A percentile compares a stretch with the other conserved stretches of the same genome.
These are phyloP conservation scores for Antidorcas marsupialis DNA, from an alignment of 2,113 vertebrate genomes.

Conservation along the genomic window DNA sequence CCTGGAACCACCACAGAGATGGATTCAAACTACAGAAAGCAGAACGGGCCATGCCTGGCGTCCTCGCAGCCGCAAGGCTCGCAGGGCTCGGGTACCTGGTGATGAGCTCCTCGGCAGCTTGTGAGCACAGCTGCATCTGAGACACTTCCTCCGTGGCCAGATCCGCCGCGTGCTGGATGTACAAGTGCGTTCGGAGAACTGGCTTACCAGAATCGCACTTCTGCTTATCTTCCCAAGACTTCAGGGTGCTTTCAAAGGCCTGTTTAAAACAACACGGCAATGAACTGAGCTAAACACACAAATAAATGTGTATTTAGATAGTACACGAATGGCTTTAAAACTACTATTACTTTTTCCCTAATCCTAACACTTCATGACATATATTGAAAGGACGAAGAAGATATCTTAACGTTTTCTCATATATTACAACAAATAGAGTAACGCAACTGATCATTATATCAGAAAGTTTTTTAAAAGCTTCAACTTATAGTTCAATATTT, in stretches of 20 bases:
- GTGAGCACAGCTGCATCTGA: constrained; percentile 91
- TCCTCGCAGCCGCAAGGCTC: accelerated
- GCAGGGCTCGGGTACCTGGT: constrained; percentile 83
- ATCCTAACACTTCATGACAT: not conserved
- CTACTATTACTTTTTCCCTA: not conserved
- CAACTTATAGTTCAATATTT: not conserved
- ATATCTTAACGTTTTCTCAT: not conserved
- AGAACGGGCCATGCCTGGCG: not conserved
- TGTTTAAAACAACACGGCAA: constrained; percentile 67
- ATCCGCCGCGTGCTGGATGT: constrained; percentile 92
- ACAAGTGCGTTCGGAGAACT: constrained; percentile 91
- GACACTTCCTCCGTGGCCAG: constrained; percentile 90
- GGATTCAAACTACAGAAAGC: not conserved
- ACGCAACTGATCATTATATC: not conserved
- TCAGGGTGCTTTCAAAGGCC: constrained; percentile 97
- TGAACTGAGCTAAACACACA: not conserved
- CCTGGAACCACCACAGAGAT: not conserved
- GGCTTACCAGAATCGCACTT: constrained; percentile 91
- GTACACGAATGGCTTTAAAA: not conserved
- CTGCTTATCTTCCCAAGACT: constrained; percentile 98
- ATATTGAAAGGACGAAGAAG: not conserved
- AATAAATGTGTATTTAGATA: not conserved
- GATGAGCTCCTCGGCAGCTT: constrained; percentile 95
- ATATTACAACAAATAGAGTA: not conserved
- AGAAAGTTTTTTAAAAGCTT: not conserved